A percentile compares a stretch with the other conserved stretches of the same genome.
These are phyloP conservation scores for Eulemur mongoz DNA, from an alignment of 2,797 vertebrate genomes.

Conservation along the genomic window DNA sequence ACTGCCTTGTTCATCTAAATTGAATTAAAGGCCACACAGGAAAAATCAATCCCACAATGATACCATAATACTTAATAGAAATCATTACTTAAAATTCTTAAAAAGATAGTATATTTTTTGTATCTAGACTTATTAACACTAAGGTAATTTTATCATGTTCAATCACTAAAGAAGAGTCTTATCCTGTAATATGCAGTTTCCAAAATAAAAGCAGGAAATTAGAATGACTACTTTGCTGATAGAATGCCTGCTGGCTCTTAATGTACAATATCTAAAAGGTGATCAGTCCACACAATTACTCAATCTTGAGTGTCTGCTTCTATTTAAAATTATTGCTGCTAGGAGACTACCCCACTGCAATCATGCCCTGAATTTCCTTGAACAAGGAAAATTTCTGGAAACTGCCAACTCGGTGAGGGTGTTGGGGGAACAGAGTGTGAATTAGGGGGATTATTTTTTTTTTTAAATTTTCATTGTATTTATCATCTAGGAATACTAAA, in stretches of 20 bases:
- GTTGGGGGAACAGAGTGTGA: background rate
- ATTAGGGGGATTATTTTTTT: background rate
- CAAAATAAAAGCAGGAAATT: conserved; percentile 66
- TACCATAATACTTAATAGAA: background rate
- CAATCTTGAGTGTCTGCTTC: conserved; percentile 44
- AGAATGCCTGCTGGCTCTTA: conserved; percentile 43
- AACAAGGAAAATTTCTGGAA: background rate
- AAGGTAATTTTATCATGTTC: background rate
- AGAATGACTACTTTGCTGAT: conserved; percentile 48
- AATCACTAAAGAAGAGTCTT: background rate
- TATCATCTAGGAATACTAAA: background rate
- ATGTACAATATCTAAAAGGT: background rate
- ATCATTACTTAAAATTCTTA: background rate
- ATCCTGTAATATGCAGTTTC: background rate
- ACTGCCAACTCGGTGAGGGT: background rate
- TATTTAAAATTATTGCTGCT: conserved; percentile 12
- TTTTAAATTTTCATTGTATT: background rate
- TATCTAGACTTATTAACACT: background rate
- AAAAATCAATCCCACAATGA: background rate
- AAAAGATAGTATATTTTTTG: background rate
- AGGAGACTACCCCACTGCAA: background rate
- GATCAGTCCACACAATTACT: background rate
- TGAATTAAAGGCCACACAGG: background rate
- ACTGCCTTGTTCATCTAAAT: background rate
- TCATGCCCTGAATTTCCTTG: background rate